A percentile compares a stretch with the other conserved stretches of the same genome.
phyloP scores from a whole-genome alignment of 2,797 vertebrate genomes.

The Emydoidea blandingii region DNA sequence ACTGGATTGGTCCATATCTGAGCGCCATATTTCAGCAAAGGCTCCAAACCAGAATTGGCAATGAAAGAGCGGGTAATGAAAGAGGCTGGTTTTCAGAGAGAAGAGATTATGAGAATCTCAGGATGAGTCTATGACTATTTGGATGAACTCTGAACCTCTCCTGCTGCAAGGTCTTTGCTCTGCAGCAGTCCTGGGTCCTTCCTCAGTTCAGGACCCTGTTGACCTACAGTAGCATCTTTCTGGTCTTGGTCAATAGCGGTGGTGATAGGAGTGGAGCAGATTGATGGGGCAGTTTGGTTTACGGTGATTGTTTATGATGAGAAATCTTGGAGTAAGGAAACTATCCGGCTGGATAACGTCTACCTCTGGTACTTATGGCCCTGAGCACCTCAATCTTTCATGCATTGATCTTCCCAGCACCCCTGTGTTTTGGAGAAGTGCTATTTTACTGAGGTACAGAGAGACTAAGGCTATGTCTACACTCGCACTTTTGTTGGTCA shows the following conservation, averaged over 20 bases:
- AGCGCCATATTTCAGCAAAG: neutral
- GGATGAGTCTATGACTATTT: neutral
- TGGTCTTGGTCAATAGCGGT: neutral
- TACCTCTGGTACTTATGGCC: fast-evolving
- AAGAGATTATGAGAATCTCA: neutral
- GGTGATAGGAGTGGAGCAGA: fast-evolving
- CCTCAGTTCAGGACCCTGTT: neutral
- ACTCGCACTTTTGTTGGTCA: no score
- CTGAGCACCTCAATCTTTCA: neutral
- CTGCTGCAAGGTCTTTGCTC: neutral
- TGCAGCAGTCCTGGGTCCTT: neutral
- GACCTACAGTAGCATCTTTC: neutral
- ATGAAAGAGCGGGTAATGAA: neutral
- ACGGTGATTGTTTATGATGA: neutral
- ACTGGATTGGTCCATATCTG: neutral
- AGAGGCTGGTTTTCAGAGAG: fast-evolving
- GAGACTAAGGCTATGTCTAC: neutral
- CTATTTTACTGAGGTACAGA: fast-evolving
- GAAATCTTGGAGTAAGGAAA: neutral
- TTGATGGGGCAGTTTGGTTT: fast-evolving
- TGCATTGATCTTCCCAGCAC: neutral
- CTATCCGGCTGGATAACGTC: neutral
- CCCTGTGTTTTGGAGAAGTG: fast-evolving
- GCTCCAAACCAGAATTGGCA: neutral
- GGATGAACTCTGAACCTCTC: neutral